Evolutionary conservation across 2,888 invertebrate genomes (phyloP), one percentile per base, ranked within the genome.

Genomic region (Sesamia inferens): DNA sequence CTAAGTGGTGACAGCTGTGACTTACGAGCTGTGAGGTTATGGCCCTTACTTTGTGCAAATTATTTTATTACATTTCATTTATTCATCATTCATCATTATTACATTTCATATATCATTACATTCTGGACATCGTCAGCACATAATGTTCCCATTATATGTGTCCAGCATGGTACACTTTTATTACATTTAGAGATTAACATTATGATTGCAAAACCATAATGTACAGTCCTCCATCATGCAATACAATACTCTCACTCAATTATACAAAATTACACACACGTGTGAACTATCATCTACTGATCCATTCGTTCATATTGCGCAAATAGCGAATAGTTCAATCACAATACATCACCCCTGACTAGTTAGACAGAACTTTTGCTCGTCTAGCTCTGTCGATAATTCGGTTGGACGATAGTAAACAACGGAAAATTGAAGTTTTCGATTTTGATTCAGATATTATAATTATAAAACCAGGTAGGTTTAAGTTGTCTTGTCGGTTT

Each of bases 291-390:
- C 42, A 3, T 64, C 42, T 62, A 7, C 55, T 51, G 47, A 76
- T 62, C 65, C 54, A 22, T 58, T 48, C 51, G 19, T 22, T 63
- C 47, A 58, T 42, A 44, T 3, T 39, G 39, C 24, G 48, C 68
- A 69, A 68, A 78, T 83, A 81, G 51, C 66, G 66, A 71, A 69
- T 73, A 63, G 65, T 39, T 81, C 81, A 39, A 81, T 81, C 81
- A 83, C 68, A 79, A 83, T 83, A 58, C 66, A 83, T 83, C 79
- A 83, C 14, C 19, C 72, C 57, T 83, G 74, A 66, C 70, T 31
- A 42, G 44, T 68, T 47, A 54, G 13, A 55, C 39, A n/a, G 22
- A 66, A 68, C 24, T 74, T 73, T 73, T 51, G 59, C 68, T 67
- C 74, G 72, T 62, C 78, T 82, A 24, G 68, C 1, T 58, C 47